Percentiles rank a stretch among this genome's conserved stretches.
phyloP scores from a whole-genome alignment of 1,140 invertebrate genomes.

The Apocrypta bakeri region DNA sequence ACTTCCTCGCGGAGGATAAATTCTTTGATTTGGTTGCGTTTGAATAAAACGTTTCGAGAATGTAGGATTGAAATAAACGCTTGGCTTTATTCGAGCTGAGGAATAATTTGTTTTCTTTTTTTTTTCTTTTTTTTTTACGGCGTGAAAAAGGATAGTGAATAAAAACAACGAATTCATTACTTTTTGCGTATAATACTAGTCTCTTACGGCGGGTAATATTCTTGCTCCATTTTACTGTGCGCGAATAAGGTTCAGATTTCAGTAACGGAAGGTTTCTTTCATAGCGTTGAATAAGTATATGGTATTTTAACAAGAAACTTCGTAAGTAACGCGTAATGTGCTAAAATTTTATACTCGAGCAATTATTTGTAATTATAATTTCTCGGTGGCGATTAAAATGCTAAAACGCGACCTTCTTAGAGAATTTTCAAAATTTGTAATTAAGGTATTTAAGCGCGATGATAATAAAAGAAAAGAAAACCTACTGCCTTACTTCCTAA shows the following conservation, averaged over 20 bases:
- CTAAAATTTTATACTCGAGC: too few relatives aligned
- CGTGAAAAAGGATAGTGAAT: too few relatives aligned
- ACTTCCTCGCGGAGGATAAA: not conserved
- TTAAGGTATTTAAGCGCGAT: too few relatives aligned
- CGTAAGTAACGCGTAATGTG: too few relatives aligned
- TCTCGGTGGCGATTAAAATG: too few relatives aligned
- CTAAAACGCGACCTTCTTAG: too few relatives aligned
- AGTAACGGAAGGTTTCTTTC: conserved; percentile 5
- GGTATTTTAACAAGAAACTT: not conserved
- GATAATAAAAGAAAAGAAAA: too few relatives aligned
- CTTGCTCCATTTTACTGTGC: conserved; percentile 17
- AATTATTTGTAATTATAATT: too few relatives aligned
- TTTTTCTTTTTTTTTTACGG: too few relatives aligned
- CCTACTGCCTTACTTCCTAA: too few relatives aligned
- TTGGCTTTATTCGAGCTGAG: not conserved
- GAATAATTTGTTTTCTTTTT: not conserved
- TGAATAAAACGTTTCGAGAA: not conserved
- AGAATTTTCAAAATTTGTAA: too few relatives aligned
- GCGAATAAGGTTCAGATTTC: not conserved
- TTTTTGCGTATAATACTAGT: not conserved
- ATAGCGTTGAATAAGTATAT: not conserved
- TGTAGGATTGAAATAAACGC: not conserved
- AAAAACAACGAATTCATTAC: not conserved
- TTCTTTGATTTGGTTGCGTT: too few relatives aligned
- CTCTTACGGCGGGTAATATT: not conserved